Conservation (phyloP, 2,888 invertebrate species). For the Phania funesta region DNA sequence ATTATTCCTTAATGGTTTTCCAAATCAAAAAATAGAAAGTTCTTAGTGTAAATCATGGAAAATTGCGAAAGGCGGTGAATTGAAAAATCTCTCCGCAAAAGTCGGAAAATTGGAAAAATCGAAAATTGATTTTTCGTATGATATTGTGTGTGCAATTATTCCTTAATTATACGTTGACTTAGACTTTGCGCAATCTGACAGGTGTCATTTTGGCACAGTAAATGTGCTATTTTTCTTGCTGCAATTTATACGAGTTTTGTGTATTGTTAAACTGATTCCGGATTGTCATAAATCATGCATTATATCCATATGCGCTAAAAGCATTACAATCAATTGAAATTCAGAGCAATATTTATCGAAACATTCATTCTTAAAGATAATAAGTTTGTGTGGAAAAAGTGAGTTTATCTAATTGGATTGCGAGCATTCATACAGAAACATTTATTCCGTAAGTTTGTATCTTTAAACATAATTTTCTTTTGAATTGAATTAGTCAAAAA, state of each 20-base stretch:
- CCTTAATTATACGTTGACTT: not conserved
- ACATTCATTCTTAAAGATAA: conserved; percentile 21
- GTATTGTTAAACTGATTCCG: conserved; percentile 12
- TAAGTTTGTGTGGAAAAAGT: conserved; percentile 10
- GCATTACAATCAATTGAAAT: conserved; percentile 18
- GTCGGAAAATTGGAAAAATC: not conserved
- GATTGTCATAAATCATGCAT: conserved; percentile 15
- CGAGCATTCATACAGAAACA: conserved; percentile 14
- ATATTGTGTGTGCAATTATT: not conserved
- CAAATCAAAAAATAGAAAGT: not conserved
- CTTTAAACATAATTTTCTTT: conserved; percentile 18
- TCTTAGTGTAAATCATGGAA: not conserved
- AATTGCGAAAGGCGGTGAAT: not conserved
- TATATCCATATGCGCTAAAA: conserved; percentile 7
- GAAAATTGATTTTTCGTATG: not conserved
- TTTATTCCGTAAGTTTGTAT: conserved; percentile 24
- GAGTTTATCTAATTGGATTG: conserved; percentile 12
- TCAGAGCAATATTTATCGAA: not conserved
- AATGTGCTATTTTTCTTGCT: not conserved
- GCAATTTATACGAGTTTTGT: not conserved
- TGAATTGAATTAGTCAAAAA: conserved; percentile 36
- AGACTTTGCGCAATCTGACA: not conserved
- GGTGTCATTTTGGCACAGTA: not conserved
- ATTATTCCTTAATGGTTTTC: no score
- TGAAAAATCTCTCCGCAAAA: not conserved